Evolutionary conservation across 2,888 invertebrate species (phyloP).

Genomic region (Tinea pellionella): DNA sequence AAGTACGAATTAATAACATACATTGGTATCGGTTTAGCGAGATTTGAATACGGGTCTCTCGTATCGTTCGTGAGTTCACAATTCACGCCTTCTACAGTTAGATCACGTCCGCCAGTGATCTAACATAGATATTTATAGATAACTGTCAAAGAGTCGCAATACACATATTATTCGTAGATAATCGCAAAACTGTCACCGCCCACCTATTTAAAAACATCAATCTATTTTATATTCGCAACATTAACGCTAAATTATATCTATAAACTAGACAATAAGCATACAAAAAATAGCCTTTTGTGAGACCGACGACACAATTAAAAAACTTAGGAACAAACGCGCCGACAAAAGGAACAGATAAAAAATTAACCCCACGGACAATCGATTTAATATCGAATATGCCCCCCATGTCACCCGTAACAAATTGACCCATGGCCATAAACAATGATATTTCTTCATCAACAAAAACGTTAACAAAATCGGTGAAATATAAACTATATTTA

Average conservation of each 20-base stretch:
- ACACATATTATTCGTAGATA: no score
- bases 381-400: conserved; percentile 43
- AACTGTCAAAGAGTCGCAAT: not conserved
- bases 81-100: no score
- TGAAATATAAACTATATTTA: conserved; percentile 46
- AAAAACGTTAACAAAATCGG: conserved; percentile 40
- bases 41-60: no score
- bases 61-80: no score
- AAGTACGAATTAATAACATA: no score
- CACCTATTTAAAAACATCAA: conserved; percentile 9
- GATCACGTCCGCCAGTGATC: no score
- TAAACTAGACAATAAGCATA: not conserved
- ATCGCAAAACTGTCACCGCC: conserved; percentile 28
- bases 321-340: conserved; percentile 28
- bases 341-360: conserved; percentile 6
- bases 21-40: no score
- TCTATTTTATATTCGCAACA: conserved; percentile 9
- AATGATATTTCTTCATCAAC: conserved; percentile 65
- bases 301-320: conserved; percentile 26
- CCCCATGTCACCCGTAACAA: conserved; percentile 56
- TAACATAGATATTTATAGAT: not conserved
- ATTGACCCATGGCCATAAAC: conserved; percentile 44
- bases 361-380: conserved; percentile 29
- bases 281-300: conserved; percentile 7
- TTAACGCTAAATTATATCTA: not conserved